A percentile compares a stretch with the other conserved stretches of the same genome.
phyloP scores from a whole-genome alignment of 2,888 invertebrate species.

The Dioctria rufipes region DNA sequence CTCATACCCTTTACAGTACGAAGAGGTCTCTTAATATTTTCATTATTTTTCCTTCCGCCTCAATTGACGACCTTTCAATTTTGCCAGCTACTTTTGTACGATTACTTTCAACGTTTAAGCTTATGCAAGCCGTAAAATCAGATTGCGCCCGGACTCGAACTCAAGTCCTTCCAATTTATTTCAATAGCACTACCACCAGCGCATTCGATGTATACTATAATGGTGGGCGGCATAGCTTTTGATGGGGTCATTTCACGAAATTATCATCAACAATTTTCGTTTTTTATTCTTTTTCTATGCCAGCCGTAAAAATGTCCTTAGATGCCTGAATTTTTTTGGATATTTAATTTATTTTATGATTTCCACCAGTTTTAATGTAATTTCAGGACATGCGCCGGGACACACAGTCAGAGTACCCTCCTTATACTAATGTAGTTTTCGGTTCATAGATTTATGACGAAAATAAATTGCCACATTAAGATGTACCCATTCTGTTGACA shows the following conservation, averaged over 20 bases:
- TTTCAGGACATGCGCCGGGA: constrained; percentile 25
- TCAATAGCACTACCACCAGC: neutral
- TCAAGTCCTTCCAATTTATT: neutral
- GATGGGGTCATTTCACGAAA: neutral
- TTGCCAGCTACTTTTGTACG: neutral
- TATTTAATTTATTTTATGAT: constrained; percentile 9
- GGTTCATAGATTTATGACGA: constrained; percentile 26
- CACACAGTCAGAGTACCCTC: neutral
- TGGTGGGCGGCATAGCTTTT: neutral
- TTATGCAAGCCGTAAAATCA: constrained; percentile 4
- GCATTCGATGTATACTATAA: too few relatives aligned
- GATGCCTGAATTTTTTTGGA: neutral
- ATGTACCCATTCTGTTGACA: constrained; percentile 21
- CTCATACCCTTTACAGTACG: neutral
- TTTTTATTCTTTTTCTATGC: constrained; percentile 9
- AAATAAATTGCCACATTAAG: constrained; percentile 48
- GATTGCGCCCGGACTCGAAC: constrained; percentile 4
- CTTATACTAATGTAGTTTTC: constrained; percentile 5
- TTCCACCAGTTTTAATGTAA: constrained; percentile 1
- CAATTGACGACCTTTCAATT: neutral
- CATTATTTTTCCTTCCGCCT: constrained; percentile 12
- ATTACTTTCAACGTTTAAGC: neutral
- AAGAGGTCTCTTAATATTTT: constrained; percentile 7
- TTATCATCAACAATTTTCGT: neutral
- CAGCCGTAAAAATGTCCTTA: neutral